Evolutionary conservation across 1,140 invertebrate genomes (phyloP).

Genomic region (Leptinotarsa undecemlineata): DNA sequence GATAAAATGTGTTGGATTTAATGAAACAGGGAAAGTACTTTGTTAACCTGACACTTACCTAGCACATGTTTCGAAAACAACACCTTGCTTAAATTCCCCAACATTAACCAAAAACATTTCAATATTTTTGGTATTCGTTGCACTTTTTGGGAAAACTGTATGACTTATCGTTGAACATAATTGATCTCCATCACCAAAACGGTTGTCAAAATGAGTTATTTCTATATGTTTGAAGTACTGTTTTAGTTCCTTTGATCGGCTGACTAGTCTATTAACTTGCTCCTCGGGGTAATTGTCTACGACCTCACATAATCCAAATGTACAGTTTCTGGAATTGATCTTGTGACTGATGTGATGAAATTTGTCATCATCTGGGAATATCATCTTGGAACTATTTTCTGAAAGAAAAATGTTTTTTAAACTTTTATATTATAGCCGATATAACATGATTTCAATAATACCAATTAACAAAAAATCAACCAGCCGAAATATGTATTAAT

Average conservation of each 20-base stretch:
- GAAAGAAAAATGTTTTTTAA: too few relatives aligned
- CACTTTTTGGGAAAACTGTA: slow-evolving; percentile 20
- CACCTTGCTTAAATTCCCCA: slow-evolving; percentile 25
- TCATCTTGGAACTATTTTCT: background rate
- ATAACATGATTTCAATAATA: too few relatives aligned
- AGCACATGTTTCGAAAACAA: slow-evolving; percentile 25
- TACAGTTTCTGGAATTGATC: slow-evolving; percentile 1
- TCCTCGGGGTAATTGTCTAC: slow-evolving; percentile 3
- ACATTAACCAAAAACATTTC: slow-evolving; percentile 27
- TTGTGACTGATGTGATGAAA: background rate
- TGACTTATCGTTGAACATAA: slow-evolving; percentile 21
- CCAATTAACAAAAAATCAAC: too few relatives aligned
- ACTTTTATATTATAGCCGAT: too few relatives aligned
- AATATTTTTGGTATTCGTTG: slow-evolving; percentile 25
- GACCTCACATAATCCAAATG: background rate
- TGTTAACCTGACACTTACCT: slow-evolving; percentile 17
- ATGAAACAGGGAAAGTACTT: too few relatives aligned
- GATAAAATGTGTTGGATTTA: too few relatives aligned
- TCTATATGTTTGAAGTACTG: background rate
- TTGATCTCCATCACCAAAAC: slow-evolving; percentile 6
- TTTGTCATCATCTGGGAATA: background rate
- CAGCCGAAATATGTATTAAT: too few relatives aligned
- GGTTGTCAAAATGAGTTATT: background rate
- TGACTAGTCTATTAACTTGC: background rate
- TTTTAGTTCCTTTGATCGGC: background rate